phyloP scores from a whole-genome alignment of 2,113 vertebrate genomes.

The Brachyistius frenatus region DNA sequence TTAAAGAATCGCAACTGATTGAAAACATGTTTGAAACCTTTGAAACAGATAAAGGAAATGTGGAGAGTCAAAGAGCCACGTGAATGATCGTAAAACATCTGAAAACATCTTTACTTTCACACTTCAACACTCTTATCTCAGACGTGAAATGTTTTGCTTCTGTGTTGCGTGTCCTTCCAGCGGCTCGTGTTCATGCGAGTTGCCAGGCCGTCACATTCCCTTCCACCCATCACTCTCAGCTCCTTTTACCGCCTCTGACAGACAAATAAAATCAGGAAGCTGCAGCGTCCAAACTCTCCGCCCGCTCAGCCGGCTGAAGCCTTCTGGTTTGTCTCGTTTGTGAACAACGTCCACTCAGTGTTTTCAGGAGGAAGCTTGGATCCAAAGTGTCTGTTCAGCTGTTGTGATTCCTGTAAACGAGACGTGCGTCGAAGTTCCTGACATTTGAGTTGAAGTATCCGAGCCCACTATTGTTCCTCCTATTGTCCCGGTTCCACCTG shows the following conservation, averaged over 20 bases:
- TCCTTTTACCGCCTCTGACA: slow-evolving; percentile 63
- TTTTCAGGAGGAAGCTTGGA: background rate
- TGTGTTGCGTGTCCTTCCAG: slow-evolving; percentile 15
- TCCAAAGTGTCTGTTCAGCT: background rate
- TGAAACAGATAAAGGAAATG: background rate
- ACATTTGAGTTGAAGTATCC: slow-evolving; percentile 37
- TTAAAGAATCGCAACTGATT: background rate
- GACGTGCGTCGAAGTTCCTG: background rate
- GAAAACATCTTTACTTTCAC: background rate
- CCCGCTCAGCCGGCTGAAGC: slow-evolving; percentile 40
- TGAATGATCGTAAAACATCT: background rate
- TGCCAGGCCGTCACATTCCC: slow-evolving; percentile 76
- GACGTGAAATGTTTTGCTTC: background rate
- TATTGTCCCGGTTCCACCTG: background rate
- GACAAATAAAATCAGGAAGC: slow-evolving; percentile 72
- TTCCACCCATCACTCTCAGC: slow-evolving; percentile 74
- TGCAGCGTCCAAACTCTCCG: slow-evolving; percentile 40
- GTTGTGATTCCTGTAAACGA: slow-evolving; percentile 13
- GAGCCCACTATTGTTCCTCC: slow-evolving; percentile 4
- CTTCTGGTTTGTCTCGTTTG: slow-evolving; percentile 42
- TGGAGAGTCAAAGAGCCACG: background rate
- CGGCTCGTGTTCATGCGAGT: slow-evolving; percentile 41
- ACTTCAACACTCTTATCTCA: background rate
- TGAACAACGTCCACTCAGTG: slow-evolving; percentile 21
- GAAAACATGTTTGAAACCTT: background rate